A percentile compares a stretch with the other conserved stretches of the same genome.
Conservation (phyloP, 2,113 vertebrate species). For the Cyanocitta stelleri region DNA sequence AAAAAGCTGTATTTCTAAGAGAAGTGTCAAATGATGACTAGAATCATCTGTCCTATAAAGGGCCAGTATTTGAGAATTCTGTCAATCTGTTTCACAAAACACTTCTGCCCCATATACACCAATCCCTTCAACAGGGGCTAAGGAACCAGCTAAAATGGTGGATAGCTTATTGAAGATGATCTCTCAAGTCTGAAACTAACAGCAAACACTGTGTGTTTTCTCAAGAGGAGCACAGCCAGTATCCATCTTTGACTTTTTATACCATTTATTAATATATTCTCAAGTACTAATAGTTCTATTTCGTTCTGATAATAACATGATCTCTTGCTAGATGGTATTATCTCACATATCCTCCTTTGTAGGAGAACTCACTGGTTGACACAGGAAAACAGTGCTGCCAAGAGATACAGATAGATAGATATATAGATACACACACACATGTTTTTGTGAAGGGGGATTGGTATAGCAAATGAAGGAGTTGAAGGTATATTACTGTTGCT, state of each 20-base stretch:
- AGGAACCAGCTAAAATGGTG: not conserved
- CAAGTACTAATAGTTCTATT: not conserved
- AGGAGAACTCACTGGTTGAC: not conserved
- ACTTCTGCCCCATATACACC: not conserved
- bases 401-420: not conserved
- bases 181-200: not conserved
- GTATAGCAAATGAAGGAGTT: not conserved
- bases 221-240: not conserved
- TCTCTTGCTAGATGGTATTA: not conserved
- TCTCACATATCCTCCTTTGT: not conserved
- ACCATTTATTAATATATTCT: not conserved
- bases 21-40: not conserved
- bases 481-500: not conserved
- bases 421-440: rapidly evolving
- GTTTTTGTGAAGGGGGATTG: not conserved
- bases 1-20: not conserved
- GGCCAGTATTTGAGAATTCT: not conserved
- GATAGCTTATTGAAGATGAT: not conserved
- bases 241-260: not conserved
- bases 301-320: not conserved
- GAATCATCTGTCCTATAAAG: not conserved
- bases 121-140: not conserved
- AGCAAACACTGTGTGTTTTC: not conserved
- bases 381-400: not conserved
- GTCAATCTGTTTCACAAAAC: not conserved